Evolutionary conservation across 2,888 invertebrate species (phyloP).

Genomic region (Scrobipalpa atriplicella): DNA sequence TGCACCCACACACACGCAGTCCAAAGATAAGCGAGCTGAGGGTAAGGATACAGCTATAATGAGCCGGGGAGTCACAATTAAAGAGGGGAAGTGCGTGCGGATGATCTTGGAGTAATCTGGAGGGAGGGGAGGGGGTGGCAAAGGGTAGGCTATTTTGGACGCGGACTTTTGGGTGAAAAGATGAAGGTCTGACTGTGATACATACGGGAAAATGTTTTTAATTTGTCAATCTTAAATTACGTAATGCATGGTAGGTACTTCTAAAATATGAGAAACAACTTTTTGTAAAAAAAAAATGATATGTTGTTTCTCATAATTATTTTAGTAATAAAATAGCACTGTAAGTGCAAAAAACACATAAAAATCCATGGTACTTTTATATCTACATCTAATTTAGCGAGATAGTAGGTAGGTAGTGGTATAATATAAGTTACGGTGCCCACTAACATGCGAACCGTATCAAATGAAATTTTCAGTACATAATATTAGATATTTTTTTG

Average conservation of each 20-base stretch:
- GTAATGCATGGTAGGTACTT: not conserved
- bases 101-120: constrained; percentile 75
- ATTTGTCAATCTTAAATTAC: not conserved
- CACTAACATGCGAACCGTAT: no score
- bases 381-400: no score
- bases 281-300: no score
- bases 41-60: constrained; percentile 77
- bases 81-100: constrained; percentile 76
- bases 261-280: no score
- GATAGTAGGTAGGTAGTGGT: no score
- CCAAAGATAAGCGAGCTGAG: constrained; percentile 73
- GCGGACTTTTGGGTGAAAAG: constrained; percentile 12
- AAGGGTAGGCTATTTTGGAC: not conserved
- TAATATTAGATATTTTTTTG: no score
- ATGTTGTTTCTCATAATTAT: no score
- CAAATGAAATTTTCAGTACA: no score
- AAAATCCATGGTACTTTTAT: no score
- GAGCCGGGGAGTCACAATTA: constrained; percentile 79
- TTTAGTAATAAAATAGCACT: not conserved
- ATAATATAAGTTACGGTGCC: no score
- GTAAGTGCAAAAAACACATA: not conserved
- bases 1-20: constrained; percentile 42
- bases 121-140: constrained; percentile 44
- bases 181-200: constrained; percentile 2
- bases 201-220: not conserved